Conservation (phyloP, 2,888 invertebrate species). For the Laothoe populi region DNA sequence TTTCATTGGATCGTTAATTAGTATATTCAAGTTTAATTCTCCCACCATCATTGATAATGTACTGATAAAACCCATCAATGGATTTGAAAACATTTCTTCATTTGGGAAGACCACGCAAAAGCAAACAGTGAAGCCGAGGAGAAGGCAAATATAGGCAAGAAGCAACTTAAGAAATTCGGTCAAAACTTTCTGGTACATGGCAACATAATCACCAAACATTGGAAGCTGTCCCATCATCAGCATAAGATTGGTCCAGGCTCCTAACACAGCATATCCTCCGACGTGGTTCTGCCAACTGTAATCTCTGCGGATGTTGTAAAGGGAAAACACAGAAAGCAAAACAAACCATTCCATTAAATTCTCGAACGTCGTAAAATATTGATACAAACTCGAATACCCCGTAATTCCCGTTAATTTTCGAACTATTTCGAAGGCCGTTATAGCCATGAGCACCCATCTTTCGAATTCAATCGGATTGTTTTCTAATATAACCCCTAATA, state of each 20-base stretch:
- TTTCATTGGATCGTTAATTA: constrained; percentile 88
- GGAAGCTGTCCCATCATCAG: constrained; percentile 95
- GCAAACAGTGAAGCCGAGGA: constrained; percentile 94
- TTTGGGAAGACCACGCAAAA: constrained; percentile 95
- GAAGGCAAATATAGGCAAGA: constrained; percentile 91
- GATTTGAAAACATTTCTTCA: constrained; percentile 92
- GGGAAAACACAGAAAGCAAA: constrained; percentile 91
- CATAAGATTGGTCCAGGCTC: constrained; percentile 95
- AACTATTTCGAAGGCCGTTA: constrained; percentile 91
- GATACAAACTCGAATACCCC: constrained; percentile 90
- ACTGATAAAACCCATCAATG: constrained; percentile 92
- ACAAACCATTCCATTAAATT: constrained; percentile 95
- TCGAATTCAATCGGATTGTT: constrained; percentile 92
- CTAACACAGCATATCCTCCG: constrained; percentile 92
- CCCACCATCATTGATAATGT: constrained; percentile 96
- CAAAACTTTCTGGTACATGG: constrained; percentile 94
- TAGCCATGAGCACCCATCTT: constrained; percentile 90
- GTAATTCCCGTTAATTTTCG: constrained; percentile 92
- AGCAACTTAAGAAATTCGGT: constrained; percentile 93
- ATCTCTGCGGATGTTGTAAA: constrained; percentile 90
- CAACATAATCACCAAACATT: constrained; percentile 94
- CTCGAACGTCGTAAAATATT: constrained; percentile 92
- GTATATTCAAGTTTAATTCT: constrained; percentile 90
- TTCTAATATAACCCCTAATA: constrained; percentile 88
- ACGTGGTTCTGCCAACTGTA: constrained; percentile 95